Conservation (phyloP, 2,888 invertebrate genomes). For the Neoscelio sp. region DNA sequence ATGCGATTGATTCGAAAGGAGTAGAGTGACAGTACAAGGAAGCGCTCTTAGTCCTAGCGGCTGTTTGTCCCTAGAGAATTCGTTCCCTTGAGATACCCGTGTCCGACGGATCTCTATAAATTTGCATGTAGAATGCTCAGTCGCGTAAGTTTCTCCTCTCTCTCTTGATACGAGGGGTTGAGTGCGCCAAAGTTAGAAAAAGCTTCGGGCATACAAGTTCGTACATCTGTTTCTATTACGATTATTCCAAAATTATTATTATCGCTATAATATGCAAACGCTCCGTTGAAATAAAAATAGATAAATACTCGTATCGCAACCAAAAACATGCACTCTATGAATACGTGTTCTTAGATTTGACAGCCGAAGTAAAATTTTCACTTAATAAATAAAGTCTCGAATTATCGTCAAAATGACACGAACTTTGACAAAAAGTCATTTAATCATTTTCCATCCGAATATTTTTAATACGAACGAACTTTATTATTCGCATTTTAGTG, state of each 20-base stretch:
- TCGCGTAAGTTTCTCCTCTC: slow-evolving; percentile 67
- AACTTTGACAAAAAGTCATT: too few relatives aligned
- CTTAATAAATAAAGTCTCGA: too few relatives aligned
- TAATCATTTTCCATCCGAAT: slow-evolving; percentile 3
- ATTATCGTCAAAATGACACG: too few relatives aligned
- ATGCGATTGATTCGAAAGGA: slow-evolving; percentile 83
- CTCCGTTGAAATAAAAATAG: too few relatives aligned
- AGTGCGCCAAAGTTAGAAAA: slow-evolving; percentile 59
- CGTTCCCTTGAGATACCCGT: slow-evolving; percentile 74
- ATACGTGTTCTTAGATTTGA: too few relatives aligned
- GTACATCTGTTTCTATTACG: slow-evolving; percentile 21
- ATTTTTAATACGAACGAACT: not conserved
- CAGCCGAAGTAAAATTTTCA: too few relatives aligned
- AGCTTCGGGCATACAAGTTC: slow-evolving; percentile 29
- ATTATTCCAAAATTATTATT: slow-evolving; percentile 2
- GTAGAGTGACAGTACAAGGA: slow-evolving; percentile 83
- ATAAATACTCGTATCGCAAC: too few relatives aligned
- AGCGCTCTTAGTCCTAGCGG: slow-evolving; percentile 83
- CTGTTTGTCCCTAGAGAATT: slow-evolving; percentile 79
- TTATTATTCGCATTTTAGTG: not conserved
- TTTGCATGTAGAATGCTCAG: slow-evolving; percentile 83
- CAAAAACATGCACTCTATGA: too few relatives aligned
- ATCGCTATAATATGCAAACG: too few relatives aligned
- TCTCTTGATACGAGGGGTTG: slow-evolving; percentile 59
- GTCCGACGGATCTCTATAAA: slow-evolving; percentile 83